These are phyloP conservation scores for Anoplolepis gracilipes DNA, from an alignment of 1,140 invertebrate genomes.

Conservation along the genomic window DNA sequence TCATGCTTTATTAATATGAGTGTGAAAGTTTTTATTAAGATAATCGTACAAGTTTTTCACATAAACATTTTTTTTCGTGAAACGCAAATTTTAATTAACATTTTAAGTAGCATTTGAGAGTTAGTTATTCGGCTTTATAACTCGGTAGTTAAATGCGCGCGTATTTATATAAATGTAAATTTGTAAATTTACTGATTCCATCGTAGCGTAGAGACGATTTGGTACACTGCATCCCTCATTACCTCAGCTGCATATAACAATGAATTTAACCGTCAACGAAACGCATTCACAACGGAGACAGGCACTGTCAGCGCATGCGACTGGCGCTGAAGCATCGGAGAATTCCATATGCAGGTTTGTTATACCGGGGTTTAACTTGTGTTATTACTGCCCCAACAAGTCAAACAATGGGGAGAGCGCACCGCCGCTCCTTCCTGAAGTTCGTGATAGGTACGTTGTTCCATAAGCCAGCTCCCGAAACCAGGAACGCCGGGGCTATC, in stretches of 20 bases:
- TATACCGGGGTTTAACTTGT: conserved; percentile 68
- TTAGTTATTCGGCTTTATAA: not conserved
- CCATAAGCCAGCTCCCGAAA: conserved; percentile 72
- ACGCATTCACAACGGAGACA: conserved; percentile 45
- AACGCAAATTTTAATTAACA: not conserved
- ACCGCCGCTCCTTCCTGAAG: conserved; percentile 61
- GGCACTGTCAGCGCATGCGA: conserved; percentile 59
- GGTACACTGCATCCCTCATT: conserved; percentile 54
- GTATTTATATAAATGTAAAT: conserved; percentile 1
- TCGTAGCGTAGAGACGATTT: conserved; percentile 19
- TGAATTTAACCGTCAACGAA: conserved; percentile 64
- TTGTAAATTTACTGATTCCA: conserved; percentile 41
- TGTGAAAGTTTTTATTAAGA: not conserved
- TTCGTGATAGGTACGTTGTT: conserved; percentile 74
- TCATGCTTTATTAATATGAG: not conserved
- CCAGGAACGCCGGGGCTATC: conserved; percentile 58
- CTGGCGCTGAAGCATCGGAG: conserved; percentile 53
- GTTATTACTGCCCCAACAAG: conserved; percentile 70
- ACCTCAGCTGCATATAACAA: conserved; percentile 34
- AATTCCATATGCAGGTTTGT: conserved; percentile 69
- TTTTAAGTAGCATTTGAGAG: not conserved
- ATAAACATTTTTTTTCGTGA: not conserved
- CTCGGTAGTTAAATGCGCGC: not conserved
- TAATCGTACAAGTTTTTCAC: not conserved
- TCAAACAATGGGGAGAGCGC: conserved; percentile 65